Base-by-base conservation (phyloP, 2,888 invertebrate genomes). In the Mechanitis mazaeus region DNA sequence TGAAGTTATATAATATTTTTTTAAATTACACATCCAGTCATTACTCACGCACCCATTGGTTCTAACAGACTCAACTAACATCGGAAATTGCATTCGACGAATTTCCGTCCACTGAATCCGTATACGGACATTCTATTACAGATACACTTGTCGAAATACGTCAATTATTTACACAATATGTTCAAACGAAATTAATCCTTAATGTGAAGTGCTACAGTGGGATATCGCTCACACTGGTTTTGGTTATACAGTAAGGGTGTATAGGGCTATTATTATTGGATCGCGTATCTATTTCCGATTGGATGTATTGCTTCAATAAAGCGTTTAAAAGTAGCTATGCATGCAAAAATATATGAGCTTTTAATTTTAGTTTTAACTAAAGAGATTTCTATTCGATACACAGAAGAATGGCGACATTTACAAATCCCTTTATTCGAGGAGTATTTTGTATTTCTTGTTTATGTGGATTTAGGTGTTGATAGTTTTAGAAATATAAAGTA, bases 71-170 rank as follows among this genome's bases (percentile, higher is more conserved):
- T 60, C 61, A 65, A 64, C 70, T 67, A 65, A 68, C 70, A 69
- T 71, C 64, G 74, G 74, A 72, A 75, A 76, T 75, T 75, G 75
- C 74, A 73, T 72, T 69, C 69, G 64, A 65, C 66, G 58, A 60
- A 64, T 63, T 64, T 68, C 67, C 70, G 66, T 68, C 61, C 54
- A 59, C 68, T 60, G 69, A 67, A 72, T 69, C 68, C 62, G 60
- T 59, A 71, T 70, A 69, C 70, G 63, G 66, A 68, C 60, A 60
- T 68, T 70, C 70, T 68, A 68, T 71, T 70, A 69, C 68, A 50
- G 35, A 50, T 63, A 61, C 61, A 58, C 33, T 54, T 45, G 53
- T 59, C 61, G 60, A 56, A 61, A 55, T 53, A 56, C 28, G 53
- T 38, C 46, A 64, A 65, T 64, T 62, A 62, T 50, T 38, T 47